Base-by-base conservation (phyloP, 2,888 invertebrate genomes). In the Leptothorax acervorum region DNA sequence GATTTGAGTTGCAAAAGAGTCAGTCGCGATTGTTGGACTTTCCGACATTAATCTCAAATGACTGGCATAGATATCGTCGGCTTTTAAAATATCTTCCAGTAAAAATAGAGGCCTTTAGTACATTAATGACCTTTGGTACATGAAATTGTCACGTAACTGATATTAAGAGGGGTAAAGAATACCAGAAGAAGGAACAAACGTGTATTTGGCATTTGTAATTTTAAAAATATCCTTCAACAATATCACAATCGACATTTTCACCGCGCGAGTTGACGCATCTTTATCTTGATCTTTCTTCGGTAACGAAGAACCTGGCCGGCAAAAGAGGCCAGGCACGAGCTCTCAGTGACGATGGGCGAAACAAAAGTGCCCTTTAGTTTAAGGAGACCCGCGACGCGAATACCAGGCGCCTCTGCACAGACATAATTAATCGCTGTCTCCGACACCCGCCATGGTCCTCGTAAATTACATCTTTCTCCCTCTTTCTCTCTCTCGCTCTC, bases 401-500 rank as follows among this genome's bases (percentile, higher is more conserved):
- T 70, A 82, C 45, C 73, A 71, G 68, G 28, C 73, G 75, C 62
- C 60, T 82, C 88, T 84, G 86, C 84, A 74, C 84, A 78, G 86
- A 87, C 84, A 84, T 92, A 92, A 92, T 92, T 92, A 92, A 92
- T 92, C 90, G 90, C 89, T 91, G 92, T 92, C 92, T 91, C 81
- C 70, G 76, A 85, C 92, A 92, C 87, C 87, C 89, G 88, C 89
- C 78, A 84, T 89, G 86, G 75, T 86, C 87, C 90, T 89, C 90
- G 91, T 92, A 92, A 92, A 92, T 92, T 91, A 92, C 85, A 85
- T 82, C 79, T 62, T 15, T 74, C 23, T 42, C 79, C 74, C 71
- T 60, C 73, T 48, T 31, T 45, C 3, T 75, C 45, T 55, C 45
- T 57, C 62, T 68, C 68, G 35, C 28, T 48, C 8, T 35, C 6